These are phyloP conservation scores for Temnothorax nylanderi DNA, from an alignment of 1,140 invertebrate species.

Conservation along the genomic window DNA sequence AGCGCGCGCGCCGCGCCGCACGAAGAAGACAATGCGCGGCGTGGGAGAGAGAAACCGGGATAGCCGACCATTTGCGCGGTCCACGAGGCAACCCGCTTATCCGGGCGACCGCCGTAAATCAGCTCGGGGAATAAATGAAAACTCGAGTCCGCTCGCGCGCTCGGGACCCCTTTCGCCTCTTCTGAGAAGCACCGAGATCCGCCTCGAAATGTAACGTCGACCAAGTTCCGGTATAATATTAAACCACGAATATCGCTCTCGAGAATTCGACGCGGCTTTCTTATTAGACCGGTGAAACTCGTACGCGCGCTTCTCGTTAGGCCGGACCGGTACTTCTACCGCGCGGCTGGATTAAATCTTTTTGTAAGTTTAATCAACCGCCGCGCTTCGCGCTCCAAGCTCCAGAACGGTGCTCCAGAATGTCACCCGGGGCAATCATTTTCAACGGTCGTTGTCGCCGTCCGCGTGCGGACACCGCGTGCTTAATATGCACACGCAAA, in stretches of 20 bases:
- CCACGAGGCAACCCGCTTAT: slow-evolving; percentile 65
- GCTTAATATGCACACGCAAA: slow-evolving; percentile 67
- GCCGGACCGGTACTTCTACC: not conserved
- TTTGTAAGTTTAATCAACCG: slow-evolving; percentile 62
- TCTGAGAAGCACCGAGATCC: not conserved
- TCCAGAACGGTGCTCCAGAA: not conserved
- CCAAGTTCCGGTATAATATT: slow-evolving; percentile 30
- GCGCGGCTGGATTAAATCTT: slow-evolving; percentile 6
- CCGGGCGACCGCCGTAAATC: slow-evolving; percentile 67
- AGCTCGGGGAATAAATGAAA: slow-evolving; percentile 67
- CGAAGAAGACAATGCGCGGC: slow-evolving; percentile 65
- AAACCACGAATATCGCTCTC: slow-evolving; percentile 25
- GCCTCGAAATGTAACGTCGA: not conserved
- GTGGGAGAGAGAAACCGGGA: slow-evolving; percentile 38
- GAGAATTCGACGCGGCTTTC: slow-evolving; percentile 18
- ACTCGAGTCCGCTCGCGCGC: not conserved
- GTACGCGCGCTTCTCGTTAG: slow-evolving; percentile 8
- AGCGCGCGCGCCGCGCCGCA: not conserved
- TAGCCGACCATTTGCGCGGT: slow-evolving; percentile 52
- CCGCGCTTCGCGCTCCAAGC: not conserved
- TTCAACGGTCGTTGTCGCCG: not conserved
- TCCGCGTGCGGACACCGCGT: slow-evolving; percentile 6
- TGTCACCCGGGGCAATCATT: slow-evolving; percentile 34
- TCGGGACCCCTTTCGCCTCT: not conserved
- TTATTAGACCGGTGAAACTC: slow-evolving; percentile 33